phyloP scores from a whole-genome alignment of 2,888 invertebrate species.

The Oasisia sp. region DNA sequence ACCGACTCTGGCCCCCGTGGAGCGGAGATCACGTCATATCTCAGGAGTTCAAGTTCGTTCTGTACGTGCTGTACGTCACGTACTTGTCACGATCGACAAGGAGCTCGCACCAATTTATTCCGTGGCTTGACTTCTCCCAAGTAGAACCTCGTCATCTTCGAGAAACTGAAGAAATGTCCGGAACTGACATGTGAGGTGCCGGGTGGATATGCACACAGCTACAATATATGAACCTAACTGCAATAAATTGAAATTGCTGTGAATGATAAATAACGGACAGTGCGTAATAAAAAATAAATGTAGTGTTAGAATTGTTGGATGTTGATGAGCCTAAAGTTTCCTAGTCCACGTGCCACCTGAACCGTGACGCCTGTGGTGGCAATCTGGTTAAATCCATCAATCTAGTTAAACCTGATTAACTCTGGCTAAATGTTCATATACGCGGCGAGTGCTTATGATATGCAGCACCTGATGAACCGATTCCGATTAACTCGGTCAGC shows the following conservation, averaged over 20 bases:
- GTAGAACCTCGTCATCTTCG: not conserved
- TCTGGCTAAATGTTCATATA: not conserved
- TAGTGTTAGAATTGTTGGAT: not conserved
- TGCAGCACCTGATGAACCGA: not conserved
- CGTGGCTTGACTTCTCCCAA: not conserved
- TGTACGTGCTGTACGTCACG: constrained; percentile 13
- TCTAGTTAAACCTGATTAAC: no score
- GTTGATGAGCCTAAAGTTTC: no score
- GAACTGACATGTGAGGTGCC: not conserved
- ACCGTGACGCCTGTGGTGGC: no score
- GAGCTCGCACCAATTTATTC: not conserved
- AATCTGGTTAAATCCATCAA: no score
- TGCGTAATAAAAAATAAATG: not conserved
- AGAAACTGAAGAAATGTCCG: not conserved
- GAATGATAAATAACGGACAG: not conserved
- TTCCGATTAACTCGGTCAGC: not conserved
- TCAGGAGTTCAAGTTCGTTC: not conserved
- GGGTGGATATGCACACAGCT: not conserved
- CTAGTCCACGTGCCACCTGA: no score
- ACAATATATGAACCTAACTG: not conserved
- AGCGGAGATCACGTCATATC: not conserved
- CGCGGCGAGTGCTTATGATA: not conserved
- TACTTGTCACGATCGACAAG: not conserved
- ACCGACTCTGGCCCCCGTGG: not conserved
- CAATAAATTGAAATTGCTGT: not conserved